These are phyloP conservation scores for Orchesella cincta DNA, from an alignment of 1,140 invertebrate genomes.

Conservation along the genomic window DNA sequence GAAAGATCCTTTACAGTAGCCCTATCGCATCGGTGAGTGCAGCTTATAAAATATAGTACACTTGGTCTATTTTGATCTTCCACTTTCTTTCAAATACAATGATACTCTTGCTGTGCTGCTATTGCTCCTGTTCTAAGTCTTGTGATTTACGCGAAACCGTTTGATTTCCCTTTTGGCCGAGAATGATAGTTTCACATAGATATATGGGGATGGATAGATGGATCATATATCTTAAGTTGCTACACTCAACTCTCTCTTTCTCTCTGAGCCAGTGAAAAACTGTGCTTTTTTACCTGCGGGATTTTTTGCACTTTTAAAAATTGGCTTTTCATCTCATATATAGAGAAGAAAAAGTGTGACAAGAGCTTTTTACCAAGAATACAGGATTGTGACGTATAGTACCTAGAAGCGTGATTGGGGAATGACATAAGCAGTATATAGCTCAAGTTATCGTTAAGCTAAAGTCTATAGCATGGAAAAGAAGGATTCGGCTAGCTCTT, in stretches of 20 bases:
- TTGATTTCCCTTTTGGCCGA: slow-evolving; percentile 21
- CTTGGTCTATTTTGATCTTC: too few species aligned
- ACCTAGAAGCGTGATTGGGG: too few species aligned
- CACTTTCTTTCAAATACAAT: not conserved
- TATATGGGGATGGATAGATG: slow-evolving; percentile 10
- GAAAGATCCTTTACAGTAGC: too few species aligned
- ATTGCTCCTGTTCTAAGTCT: not conserved
- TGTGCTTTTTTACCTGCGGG: not conserved
- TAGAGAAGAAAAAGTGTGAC: too few species aligned
- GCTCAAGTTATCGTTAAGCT: too few species aligned
- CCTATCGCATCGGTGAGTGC: too few species aligned
- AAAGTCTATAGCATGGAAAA: too few species aligned
- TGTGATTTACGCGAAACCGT: slow-evolving; percentile 16
- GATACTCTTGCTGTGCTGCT: slow-evolving; percentile 1
- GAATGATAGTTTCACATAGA: slow-evolving; percentile 3
- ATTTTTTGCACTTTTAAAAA: not conserved
- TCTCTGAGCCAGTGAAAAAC: not conserved
- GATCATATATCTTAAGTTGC: not conserved
- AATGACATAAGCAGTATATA: too few species aligned
- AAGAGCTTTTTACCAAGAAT: too few species aligned
- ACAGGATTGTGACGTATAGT: too few species aligned
- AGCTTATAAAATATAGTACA: too few species aligned
- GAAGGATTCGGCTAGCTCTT: too few species aligned
- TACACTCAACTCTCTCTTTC: not conserved
- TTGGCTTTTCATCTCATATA: not conserved